Conservation (phyloP, 2,888 invertebrate genomes). For the Cylindroiulus punctatus region DNA sequence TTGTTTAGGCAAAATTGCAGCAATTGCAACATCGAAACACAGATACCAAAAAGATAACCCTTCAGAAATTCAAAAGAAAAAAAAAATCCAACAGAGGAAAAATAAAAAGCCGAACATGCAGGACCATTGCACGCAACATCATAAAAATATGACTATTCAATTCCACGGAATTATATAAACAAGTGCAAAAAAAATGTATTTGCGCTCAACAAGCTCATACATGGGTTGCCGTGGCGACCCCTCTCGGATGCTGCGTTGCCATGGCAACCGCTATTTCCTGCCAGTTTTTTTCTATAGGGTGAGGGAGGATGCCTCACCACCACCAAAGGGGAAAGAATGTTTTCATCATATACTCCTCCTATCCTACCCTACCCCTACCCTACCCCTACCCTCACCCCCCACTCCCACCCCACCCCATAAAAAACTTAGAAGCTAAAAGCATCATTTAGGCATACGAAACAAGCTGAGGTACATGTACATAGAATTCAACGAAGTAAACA, state of each 20-base stretch:
- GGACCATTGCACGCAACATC: neutral
- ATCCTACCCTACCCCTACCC: neutral
- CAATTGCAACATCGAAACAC: neutral
- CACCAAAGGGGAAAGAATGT: slow-evolving; percentile 18
- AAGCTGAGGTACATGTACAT: neutral
- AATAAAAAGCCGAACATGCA: neutral
- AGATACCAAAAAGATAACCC: neutral
- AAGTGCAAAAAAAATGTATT: slow-evolving; percentile 2
- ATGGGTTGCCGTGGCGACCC: neutral
- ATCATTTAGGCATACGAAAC: neutral
- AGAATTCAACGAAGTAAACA: slow-evolving; percentile 21
- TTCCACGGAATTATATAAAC: slow-evolving; percentile 25
- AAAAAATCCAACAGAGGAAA: neutral
- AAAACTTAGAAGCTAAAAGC: slow-evolving; percentile 25
- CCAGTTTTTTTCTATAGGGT: slow-evolving; percentile 23
- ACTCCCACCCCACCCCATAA: neutral
- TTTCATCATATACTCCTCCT: neutral
- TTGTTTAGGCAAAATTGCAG: slow-evolving; percentile 12
- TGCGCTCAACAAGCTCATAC: slow-evolving; percentile 30
- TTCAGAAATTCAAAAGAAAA: too few species aligned
- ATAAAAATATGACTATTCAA: slow-evolving; percentile 32
- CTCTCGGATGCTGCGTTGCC: slow-evolving; percentile 4
- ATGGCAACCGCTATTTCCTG: slow-evolving; percentile 13
- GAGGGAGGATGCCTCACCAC: neutral
- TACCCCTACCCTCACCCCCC: neutral